Percentiles rank a stretch among this genome's conserved stretches.
phyloP scores from a whole-genome alignment of 2,113 vertebrate species.

The Solenodon paradoxus region DNA sequence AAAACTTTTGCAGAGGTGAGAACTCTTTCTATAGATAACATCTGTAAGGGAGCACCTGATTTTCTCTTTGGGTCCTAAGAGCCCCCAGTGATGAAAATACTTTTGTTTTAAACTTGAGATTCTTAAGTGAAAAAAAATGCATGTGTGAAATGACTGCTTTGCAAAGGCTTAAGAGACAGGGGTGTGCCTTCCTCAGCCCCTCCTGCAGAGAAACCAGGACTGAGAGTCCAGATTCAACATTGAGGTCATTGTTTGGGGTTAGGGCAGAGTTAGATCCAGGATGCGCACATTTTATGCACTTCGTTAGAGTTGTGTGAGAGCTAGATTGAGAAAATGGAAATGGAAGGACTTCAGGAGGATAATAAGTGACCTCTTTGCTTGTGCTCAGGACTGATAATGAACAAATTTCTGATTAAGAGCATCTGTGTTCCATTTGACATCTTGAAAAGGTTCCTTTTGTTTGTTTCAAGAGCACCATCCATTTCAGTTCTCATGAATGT shows the following conservation, averaged over 20 bases:
- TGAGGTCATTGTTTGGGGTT: neutral
- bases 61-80: conserved; percentile 4
- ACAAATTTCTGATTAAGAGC: neutral
- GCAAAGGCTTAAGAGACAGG: neutral
- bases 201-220: too few species aligned
- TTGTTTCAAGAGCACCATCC: neutral
- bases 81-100: neutral
- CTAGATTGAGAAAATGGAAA: neutral
- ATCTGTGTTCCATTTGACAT: neutral
- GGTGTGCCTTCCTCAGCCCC: too few species aligned
- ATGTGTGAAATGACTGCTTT: neutral
- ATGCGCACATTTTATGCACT: neutral
- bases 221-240: neutral
- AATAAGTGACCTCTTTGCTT: neutral
- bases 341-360: neutral
- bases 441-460: conserved; percentile 1
- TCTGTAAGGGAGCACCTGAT: neutral
- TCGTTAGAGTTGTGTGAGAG: conserved; percentile 11
- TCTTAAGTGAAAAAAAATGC: neutral
- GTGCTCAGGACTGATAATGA: neutral
- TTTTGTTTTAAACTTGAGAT: neutral
- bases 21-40: neutral
- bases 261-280: neutral
- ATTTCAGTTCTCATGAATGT: neutral
- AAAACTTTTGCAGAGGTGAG: neutral